Percentiles rank a stretch among this genome's conserved stretches.
These are phyloP conservation scores for Belgica antarctica DNA, from an alignment of 2,888 invertebrate genomes.

Conservation along the genomic window DNA sequence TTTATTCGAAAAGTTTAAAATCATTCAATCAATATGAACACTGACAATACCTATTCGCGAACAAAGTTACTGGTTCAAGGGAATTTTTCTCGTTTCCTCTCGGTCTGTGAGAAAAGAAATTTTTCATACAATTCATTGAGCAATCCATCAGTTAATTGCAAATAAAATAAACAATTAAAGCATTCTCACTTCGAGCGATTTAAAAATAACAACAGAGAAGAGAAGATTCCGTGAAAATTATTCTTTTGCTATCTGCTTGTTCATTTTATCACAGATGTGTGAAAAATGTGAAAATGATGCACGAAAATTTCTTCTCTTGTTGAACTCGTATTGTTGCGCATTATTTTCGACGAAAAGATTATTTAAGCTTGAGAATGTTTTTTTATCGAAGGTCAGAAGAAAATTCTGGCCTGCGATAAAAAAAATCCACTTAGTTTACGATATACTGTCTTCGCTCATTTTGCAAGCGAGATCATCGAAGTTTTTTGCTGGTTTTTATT, in stretches of 20 bases:
- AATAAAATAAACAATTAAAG: slow-evolving; percentile 30
- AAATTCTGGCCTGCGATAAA: slow-evolving; percentile 20
- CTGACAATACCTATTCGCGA: not conserved
- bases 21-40: no score
- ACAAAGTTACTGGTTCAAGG: no score
- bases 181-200: not conserved
- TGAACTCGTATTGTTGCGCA: slow-evolving; percentile 15
- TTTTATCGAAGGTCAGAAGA: not conserved
- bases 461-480: no score
- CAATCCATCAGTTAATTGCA: slow-evolving; percentile 36
- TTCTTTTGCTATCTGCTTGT: not conserved
- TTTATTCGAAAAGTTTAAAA: no score
- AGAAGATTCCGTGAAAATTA: slow-evolving; percentile 1
- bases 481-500: no score
- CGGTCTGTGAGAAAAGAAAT: not conserved
- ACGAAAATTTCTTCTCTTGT: slow-evolving; percentile 5
- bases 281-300: not conserved
- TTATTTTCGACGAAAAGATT: slow-evolving; percentile 2
- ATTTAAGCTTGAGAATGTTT: not conserved
- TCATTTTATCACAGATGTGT: not conserved
- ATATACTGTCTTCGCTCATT: no score
- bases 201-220: slow-evolving; percentile 4
- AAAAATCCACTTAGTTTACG: slow-evolving; percentile 14
- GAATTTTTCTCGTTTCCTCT: no score
- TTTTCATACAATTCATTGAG: slow-evolving; percentile 39